A percentile compares a stretch with the other conserved stretches of the same genome.
These are phyloP conservation scores for Hydrozoanthus tunicans DNA, from an alignment of 64 coral and sea anemone species.

Conservation along the genomic window DNA sequence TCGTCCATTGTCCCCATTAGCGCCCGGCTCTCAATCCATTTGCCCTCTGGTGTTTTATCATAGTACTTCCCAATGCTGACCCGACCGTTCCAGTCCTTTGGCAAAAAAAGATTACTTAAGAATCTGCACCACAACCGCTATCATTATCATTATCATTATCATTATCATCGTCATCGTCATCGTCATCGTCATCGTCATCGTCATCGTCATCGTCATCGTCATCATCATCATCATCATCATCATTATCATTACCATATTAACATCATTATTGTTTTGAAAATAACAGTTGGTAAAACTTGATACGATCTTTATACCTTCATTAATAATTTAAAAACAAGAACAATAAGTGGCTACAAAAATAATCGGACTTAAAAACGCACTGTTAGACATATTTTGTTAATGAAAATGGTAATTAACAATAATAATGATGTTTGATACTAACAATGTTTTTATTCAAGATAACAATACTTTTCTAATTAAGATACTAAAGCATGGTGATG, in stretches of 20 bases:
- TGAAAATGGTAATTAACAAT: too few relatives aligned
- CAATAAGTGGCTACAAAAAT: too few relatives aligned
- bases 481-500: too few relatives aligned
- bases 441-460: too few relatives aligned
- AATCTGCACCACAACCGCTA: neutral
- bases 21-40: constrained; percentile 68
- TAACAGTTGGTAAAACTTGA: neutral
- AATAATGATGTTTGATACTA: too few relatives aligned
- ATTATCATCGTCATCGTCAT: neutral
- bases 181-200: neutral
- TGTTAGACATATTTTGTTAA: too few relatives aligned
- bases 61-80: constrained; percentile 91
- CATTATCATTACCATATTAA: neutral
- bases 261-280: neutral
- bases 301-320: too few relatives aligned
- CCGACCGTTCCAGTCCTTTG: constrained; percentile 90
- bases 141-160: neutral
- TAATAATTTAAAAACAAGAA: too few relatives aligned
- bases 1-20: constrained; percentile 90
- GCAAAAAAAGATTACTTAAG: neutral
- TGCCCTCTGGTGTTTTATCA: constrained; percentile 51
- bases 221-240: neutral
- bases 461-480: too few relatives aligned
- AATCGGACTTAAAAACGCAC: too few relatives aligned
- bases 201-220: neutral